Base-by-base conservation (phyloP, 2,797 vertebrate genomes). In the Xerus rutilus region DNA sequence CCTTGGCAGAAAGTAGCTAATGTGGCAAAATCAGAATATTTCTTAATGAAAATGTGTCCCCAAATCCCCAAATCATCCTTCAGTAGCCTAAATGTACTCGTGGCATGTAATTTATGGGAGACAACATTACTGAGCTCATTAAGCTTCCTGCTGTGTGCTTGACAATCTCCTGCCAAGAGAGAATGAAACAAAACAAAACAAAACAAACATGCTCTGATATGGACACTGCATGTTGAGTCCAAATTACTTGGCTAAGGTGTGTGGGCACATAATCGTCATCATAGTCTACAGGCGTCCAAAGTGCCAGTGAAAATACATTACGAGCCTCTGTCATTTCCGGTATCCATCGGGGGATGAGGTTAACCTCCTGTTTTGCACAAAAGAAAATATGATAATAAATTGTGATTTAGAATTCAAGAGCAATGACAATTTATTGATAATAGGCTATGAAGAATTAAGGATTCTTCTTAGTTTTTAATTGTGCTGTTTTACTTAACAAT, bases 21-120 rank as follows among this genome's bases (percentile, higher is more conserved):
- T 49, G 32, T 1, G 65, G 88, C 4, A 87, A 39, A 67, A 74
- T 79, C 74, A 76, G 49, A 91, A 39, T 92, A 74, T 76, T 89
- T 90, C n/a, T 89, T 87, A 81, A 92, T 94, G 83, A 88, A 95
- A 93, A 77, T 47, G 28, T 49, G 35, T 76, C 39, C 49, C 59
- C 39, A 49, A 95, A 86, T 57, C 30, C 64, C 81, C 1, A 57
- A 72, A 39, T 87, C 85, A 62, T 90, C 25, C 45, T 76, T 67
- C 65, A 78, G 47, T 5, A 93, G 69, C 49, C 82, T 52, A 87
- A 84, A 78, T 23, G 25, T 73, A 72, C 87, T 47, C 47, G 57
- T 35, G 20, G 52, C 21, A 28, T 90, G 39, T 89, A 47, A 65
- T 64, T 86, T 82, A 88, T 28, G 52, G 49, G 81, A 85, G 72